Evolutionary conservation across 2,113 vertebrate species (phyloP).

Genomic region (Calonectris borealis): DNA sequence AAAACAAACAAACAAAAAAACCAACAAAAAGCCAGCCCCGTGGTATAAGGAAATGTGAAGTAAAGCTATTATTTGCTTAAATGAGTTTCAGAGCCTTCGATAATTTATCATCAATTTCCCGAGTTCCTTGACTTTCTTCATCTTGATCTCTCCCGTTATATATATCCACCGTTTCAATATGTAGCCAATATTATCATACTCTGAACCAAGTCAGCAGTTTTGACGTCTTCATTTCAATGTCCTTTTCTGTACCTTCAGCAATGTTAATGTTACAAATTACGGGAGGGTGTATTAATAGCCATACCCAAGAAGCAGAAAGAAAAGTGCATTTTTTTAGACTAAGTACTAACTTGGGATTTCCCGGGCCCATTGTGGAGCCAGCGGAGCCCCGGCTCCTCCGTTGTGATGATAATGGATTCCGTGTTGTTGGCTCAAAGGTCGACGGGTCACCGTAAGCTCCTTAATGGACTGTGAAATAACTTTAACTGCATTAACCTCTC

Average conservation of each 20-base stretch:
- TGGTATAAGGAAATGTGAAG: not conserved
- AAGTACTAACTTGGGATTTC: slow-evolving; percentile 93
- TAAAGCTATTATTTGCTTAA: slow-evolving; percentile 63
- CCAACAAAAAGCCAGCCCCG: not conserved
- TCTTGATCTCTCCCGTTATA: slow-evolving; percentile 67
- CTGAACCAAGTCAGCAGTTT: slow-evolving; percentile 83
- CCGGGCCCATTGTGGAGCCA: slow-evolving; percentile 83
- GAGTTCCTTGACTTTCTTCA: slow-evolving; percentile 67
- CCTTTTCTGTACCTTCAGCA: slow-evolving; percentile 88
- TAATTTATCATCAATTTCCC: slow-evolving; percentile 64
- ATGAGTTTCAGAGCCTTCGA: slow-evolving; percentile 27
- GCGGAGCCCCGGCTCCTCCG: slow-evolving; percentile 82
- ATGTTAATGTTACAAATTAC: slow-evolving; percentile 91
- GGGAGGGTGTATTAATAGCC: slow-evolving; percentile 81
- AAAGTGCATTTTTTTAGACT: slow-evolving; percentile 82
- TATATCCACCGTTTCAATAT: slow-evolving; percentile 67
- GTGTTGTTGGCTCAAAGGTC: slow-evolving; percentile 97
- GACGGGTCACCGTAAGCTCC: slow-evolving; percentile 97
- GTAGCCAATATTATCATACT: slow-evolving; percentile 67
- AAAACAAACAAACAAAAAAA: not conserved
- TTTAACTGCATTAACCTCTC: slow-evolving; percentile 99
- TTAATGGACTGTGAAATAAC: slow-evolving; percentile 99
- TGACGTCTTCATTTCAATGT: slow-evolving; percentile 85
- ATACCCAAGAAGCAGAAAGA: slow-evolving; percentile 80
- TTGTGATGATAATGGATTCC: slow-evolving; percentile 99